A percentile compares a stretch with the other conserved stretches of the same genome.
Conservation (phyloP, 2,113 vertebrate genomes). For the Picathartes gymnocephalus region DNA sequence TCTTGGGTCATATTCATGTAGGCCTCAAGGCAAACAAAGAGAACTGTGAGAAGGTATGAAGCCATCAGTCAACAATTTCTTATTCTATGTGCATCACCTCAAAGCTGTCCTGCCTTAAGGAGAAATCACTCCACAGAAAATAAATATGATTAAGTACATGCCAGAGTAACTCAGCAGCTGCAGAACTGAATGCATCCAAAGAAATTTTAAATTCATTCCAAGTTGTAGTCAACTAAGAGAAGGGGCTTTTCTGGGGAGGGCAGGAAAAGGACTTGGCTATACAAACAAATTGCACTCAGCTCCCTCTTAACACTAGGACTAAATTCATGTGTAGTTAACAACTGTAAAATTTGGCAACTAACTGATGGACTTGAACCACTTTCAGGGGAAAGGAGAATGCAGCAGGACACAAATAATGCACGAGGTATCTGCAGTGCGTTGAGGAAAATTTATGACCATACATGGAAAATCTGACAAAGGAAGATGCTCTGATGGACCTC, state of each 20-base stretch:
- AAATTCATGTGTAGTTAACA: neutral
- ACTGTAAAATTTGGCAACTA: neutral
- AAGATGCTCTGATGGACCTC: neutral
- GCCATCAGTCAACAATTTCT: neutral
- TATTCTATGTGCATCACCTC: neutral
- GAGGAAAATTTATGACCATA: neutral
- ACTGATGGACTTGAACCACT: neutral
- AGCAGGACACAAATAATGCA: neutral
- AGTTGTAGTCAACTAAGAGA: neutral
- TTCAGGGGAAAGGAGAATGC: neutral
- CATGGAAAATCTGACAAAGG: neutral
- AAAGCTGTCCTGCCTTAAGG: neutral
- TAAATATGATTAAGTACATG: neutral
- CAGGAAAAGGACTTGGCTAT: neutral
- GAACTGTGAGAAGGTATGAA: neutral
- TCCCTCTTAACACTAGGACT: neutral
- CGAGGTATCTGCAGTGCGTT: neutral
- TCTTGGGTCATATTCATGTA: neutral
- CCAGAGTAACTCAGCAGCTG: neutral
- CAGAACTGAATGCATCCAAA: neutral
- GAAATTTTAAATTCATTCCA: neutral
- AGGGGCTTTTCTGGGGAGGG: neutral
- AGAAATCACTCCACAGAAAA: neutral
- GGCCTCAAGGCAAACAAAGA: neutral
- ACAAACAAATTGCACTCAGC: neutral